Base-by-base conservation (phyloP, 2,113 vertebrate genomes). In the Urocolius indicus region DNA sequence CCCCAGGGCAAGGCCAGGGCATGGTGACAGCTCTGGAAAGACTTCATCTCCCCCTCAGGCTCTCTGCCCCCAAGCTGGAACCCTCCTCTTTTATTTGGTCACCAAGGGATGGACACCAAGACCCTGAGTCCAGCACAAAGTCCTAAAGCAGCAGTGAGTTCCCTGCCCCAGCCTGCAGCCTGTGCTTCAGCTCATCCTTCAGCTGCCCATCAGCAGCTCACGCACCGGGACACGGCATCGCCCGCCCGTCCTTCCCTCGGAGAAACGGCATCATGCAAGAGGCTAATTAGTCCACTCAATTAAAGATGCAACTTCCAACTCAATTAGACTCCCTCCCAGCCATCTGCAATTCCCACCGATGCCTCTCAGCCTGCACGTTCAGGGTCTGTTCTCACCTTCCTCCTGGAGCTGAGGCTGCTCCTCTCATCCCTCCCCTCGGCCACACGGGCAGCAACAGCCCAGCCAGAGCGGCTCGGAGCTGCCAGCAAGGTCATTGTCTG, bases 261-360 rank as follows among this genome's bases (percentile, higher is more conserved):
- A 87, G 51, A 57, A 78, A 80, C 1, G 4, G 32, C 72, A 63
- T 41, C 90, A 67, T 74, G 34, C 63, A 54, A 36, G 58, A 20
- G 55, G 54, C 72, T 77, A 76, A 73, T 94, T 84, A 79, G 85
- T 43, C 72, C 78, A 34, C 48, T 73, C 94, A 46, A 94, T 91
- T 89, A 82, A 90, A 93, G 67, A 90, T 52, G 59, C 68, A n/a
- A 71, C 94, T 72, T 89, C 65, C 80, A 92, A 72, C 80, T 71
- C 89, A 58, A 82, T 65, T 27, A 89, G 76, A 9, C 20, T 74
- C 80, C 68, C 41, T 58, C 72, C 59, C 57, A 63, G 90, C 15
- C 69, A 71, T 10, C 63, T 9, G 1, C 65, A 66, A 38, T 23
- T 48, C 63, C 48, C 87, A 13, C n/a, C 2, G 55, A 57, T 6